phyloP scores from a whole-genome alignment of 2,888 invertebrate genomes.

The Himalopsyche japonica region DNA sequence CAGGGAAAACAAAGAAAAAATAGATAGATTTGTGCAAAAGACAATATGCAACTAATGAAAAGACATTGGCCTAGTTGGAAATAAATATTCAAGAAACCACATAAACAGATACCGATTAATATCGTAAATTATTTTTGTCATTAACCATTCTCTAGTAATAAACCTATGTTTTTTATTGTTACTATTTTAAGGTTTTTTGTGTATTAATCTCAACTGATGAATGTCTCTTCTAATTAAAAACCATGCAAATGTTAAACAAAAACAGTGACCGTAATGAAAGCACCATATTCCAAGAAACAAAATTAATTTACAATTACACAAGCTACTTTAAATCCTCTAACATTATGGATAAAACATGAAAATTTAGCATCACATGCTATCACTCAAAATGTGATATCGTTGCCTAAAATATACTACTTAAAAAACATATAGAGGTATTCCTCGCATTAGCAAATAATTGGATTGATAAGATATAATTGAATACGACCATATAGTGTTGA shows the following conservation, averaged over 20 bases:
- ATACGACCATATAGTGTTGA: too few species aligned
- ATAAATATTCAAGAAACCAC: neutral
- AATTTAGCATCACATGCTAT: too few species aligned
- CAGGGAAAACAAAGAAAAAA: conserved; percentile 42
- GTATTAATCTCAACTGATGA: neutral
- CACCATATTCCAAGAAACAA: too few species aligned
- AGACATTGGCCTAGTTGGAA: neutral
- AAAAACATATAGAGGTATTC: too few species aligned
- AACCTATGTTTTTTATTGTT: too few species aligned
- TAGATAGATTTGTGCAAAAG: conserved; percentile 18
- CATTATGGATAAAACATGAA: too few species aligned
- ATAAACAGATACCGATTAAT: neutral
- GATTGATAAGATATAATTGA: too few species aligned
- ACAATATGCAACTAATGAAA: neutral
- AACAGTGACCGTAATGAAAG: neutral
- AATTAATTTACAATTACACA: too few species aligned
- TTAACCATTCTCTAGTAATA: neutral
- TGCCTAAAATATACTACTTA: too few species aligned
- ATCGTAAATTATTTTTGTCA: neutral
- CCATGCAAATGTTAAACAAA: neutral
- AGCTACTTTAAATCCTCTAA: too few species aligned
- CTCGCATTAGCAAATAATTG: too few species aligned
- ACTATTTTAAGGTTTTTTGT: neutral
- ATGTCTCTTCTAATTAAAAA: neutral
- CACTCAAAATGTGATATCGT: too few species aligned